Evolutionary conservation across 2,113 vertebrate species (phyloP), one percentile per base, ranked within the genome.

Genomic region (Procapra przewalskii): DNA sequence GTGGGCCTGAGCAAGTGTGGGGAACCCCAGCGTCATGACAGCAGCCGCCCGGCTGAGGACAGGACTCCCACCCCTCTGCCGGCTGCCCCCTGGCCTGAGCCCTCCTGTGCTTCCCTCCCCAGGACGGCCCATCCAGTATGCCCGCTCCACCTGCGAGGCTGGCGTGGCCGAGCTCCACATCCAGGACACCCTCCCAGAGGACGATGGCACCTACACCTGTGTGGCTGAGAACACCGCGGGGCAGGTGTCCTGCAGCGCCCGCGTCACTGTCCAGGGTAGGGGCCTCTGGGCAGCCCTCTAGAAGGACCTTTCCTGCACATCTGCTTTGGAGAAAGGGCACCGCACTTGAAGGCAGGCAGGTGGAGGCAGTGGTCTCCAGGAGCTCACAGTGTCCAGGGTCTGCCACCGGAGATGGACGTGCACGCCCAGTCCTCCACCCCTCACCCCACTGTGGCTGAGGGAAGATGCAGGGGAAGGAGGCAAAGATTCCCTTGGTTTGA

Each of bases 111-210:
- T 97, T 98, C 36, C 95, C 43, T 97, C 86, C 92, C 7, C 98
- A 99, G 99, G 99, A 93, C 99, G 98, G 92, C 99, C 99, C 83
- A 98, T 99, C 98, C 99, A 99, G 94, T 99, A 99, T 4, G 99
- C 99, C 10, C 99, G 98, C 93, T 98, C 98, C 43, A 98, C 98
- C 82, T 99, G 99, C 8, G 98, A 99, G 95, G 98, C 98, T 0
- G 99, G 98, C 31, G 48, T 98, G 96, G 99, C 99, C 1, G 98
- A 99, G 64, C 71, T 99, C 91, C 99, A 97, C 15, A 96, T 99
- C 55, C 99, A 99, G 97, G 99, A 99, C 17, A 98, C 99, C 13
- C 98, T 99, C 29, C 98, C 98, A 2, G 99, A 99, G 94, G 99
- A 99, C 45, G 96, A 99, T 8, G 99, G 99, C 55, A 92, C 98